A percentile compares a stretch with the other conserved stretches of the same genome.
Evolutionary conservation across 2,113 vertebrate species (phyloP).

Genomic region (Microcebus lehilahytsara): DNA sequence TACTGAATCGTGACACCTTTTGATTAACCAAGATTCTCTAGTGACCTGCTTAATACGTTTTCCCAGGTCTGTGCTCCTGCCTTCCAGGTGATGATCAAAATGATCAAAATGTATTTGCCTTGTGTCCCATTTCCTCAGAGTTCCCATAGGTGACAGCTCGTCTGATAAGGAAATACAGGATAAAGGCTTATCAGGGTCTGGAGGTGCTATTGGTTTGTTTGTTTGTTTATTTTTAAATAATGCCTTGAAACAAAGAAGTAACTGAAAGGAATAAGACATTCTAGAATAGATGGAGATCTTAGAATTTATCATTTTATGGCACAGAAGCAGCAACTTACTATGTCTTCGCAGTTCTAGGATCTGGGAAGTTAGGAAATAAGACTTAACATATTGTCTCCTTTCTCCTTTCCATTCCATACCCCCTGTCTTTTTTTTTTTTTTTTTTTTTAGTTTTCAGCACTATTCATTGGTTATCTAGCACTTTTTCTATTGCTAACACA

Average conservation of each 20-base stretch:
- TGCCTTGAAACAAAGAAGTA: not conserved
- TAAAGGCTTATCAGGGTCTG: not conserved
- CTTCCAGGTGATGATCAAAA: not conserved
- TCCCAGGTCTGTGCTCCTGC: not conserved
- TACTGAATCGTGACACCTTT: not conserved
- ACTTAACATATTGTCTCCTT: not conserved
- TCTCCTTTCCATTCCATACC: no score
- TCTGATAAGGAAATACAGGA: not conserved
- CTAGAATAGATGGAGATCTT: not conserved
- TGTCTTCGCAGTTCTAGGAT: not conserved
- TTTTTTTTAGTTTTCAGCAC: not conserved
- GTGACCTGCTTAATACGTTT: not conserved
- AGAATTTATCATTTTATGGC: not conserved
- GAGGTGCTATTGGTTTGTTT: not conserved
- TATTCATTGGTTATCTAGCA: not conserved
- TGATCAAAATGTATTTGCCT: not conserved
- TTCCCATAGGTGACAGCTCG: not conserved
- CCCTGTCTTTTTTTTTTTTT: not conserved
- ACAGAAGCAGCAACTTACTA: not conserved
- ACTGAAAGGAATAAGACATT: not conserved
- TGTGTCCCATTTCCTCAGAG: not conserved
- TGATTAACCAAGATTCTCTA: not conserved
- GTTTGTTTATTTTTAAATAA: not conserved
- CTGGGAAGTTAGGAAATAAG: slow-evolving; percentile 15
- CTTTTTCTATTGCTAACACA: not conserved